Conservation (phyloP, 1,140 invertebrate species). For the Tenebrio molitor region DNA sequence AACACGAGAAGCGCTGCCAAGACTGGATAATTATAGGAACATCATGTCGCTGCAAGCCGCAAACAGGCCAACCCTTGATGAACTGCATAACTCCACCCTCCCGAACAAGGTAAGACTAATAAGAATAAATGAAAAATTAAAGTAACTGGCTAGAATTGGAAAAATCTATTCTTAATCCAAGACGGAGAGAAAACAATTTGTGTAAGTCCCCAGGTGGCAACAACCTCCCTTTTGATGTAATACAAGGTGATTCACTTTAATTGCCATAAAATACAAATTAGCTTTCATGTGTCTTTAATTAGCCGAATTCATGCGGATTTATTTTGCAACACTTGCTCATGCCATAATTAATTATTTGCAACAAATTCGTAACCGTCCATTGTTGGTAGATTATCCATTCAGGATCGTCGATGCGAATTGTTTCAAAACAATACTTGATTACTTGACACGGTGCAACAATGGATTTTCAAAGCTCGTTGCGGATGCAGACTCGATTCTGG, state of each 20-base stretch:
- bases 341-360: conserved; percentile 28
- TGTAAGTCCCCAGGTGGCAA: background rate
- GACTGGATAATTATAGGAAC: conserved; percentile 95
- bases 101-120: conserved; percentile 81
- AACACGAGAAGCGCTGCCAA: conserved; percentile 90
- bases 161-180: too few species aligned
- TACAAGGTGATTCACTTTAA: too few species aligned
- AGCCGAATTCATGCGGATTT: too few species aligned
- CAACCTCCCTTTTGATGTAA: conserved; percentile 3
- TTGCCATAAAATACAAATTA: too few species aligned
- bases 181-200: background rate
- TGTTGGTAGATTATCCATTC: background rate
- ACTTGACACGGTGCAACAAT: too few species aligned
- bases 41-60: conserved; percentile 92
- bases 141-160: too few species aligned
- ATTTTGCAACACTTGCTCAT: too few species aligned
- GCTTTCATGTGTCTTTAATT: too few species aligned
- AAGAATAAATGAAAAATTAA: too few species aligned
- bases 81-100: conserved; percentile 90
- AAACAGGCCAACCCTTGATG: conserved; percentile 91
- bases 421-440: conserved; percentile 11
- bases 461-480: background rate
- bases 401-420: conserved; percentile 4
- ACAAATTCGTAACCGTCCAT: conserved; percentile 13
- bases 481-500: too few species aligned